Conservation (phyloP, 2,113 vertebrate species). For the Macaca nemestrina region DNA sequence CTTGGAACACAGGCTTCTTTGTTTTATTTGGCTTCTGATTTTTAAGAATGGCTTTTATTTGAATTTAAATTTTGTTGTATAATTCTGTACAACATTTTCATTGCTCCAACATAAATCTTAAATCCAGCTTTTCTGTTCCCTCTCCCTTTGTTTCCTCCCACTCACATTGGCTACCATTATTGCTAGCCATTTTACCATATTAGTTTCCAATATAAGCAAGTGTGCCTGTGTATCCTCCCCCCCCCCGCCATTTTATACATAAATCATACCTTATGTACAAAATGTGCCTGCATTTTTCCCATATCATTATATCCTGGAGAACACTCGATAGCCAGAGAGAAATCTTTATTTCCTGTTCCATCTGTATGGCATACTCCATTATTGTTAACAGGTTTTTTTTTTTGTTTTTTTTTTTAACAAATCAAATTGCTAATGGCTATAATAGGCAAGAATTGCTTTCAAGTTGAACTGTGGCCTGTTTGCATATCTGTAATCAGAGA, state of each 20-base stretch:
- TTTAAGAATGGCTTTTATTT: neutral
- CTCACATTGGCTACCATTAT: neutral
- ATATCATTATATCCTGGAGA: neutral
- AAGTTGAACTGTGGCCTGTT: neutral
- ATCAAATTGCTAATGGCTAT: neutral
- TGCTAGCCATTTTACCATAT: neutral
- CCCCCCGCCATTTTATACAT: neutral
- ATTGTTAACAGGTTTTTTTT: neutral
- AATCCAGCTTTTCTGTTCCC: neutral
- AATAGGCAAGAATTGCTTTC: neutral
- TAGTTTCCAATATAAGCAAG: neutral
- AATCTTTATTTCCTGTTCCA: neutral
- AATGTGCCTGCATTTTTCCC: neutral
- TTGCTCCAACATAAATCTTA: slow-evolving; percentile 25
- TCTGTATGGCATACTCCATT: neutral
- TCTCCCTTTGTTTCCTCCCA: neutral
- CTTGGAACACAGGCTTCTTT: neutral
- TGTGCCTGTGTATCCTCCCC: neutral
- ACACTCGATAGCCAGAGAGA: neutral
- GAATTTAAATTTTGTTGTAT: neutral
- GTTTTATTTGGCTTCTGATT: slow-evolving; percentile 30
- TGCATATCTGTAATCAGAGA: neutral
- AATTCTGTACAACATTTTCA: neutral
- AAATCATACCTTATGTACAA: neutral
- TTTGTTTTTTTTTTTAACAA: neutral